phyloP scores from a whole-genome alignment of 2,888 invertebrate genomes.

The Xanthorhoe designata region DNA sequence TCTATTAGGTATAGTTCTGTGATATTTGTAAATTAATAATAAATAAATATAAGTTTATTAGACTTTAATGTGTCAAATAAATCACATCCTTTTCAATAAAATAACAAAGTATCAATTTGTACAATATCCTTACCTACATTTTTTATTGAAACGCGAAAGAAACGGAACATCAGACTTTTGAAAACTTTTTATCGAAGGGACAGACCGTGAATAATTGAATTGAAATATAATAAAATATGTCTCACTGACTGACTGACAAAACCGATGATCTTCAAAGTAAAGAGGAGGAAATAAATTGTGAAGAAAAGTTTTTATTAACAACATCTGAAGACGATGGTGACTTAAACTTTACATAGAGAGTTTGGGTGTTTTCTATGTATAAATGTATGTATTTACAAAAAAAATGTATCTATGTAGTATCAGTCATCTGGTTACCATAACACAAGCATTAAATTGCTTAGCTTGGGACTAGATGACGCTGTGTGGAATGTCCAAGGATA shows the following conservation, averaged over 20 bases:
- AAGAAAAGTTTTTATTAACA: background rate
- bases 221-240: constrained; percentile 1
- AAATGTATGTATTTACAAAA: too few species aligned
- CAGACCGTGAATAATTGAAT: constrained; percentile 53
- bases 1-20: too few species aligned
- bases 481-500: too few species aligned
- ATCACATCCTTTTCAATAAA: background rate
- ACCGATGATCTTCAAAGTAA: background rate
- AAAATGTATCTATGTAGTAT: too few species aligned
- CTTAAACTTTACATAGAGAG: too few species aligned
- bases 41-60: background rate
- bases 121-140: constrained; percentile 3
- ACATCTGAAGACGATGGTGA: too few species aligned
- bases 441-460: too few species aligned
- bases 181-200: constrained; percentile 49
- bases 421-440: too few species aligned
- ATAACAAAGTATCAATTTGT: background rate
- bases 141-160: constrained; percentile 7
- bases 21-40: background rate
- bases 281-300: background rate
- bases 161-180: constrained; percentile 31
- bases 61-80: background rate
- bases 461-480: too few species aligned
- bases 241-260: background rate
- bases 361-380: too few species aligned